Base-by-base conservation (phyloP, 1,140 invertebrate species). In the Trachymyrmex septentrionalis region DNA sequence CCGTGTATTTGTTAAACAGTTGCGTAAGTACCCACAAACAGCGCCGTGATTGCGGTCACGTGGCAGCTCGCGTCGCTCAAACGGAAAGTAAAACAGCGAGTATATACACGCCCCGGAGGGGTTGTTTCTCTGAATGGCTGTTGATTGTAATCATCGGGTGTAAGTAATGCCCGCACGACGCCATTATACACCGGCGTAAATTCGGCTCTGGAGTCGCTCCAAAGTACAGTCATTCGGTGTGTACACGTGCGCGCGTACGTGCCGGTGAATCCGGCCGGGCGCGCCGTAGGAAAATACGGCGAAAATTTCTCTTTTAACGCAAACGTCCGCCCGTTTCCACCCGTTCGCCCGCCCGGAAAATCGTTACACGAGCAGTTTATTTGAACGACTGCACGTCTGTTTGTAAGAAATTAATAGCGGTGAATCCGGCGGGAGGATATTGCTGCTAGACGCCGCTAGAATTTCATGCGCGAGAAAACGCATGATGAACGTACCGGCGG, bases 111-210 rank as follows among this genome's bases (percentile, higher is more conserved):
- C 87, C 86, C 92, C 87, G 92, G 91, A 93, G 94, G 66, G 94
- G 92, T 94, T 93, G 92, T 93, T 94, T 93, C 93, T 92, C 91
- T 95, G 94, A 95, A 95, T 95, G 91, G 93, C 90, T 90, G 92
- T 92, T 95, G 94, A 95, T 95, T 95, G 94, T 93, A 95, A 95
- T 95, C 94, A 92, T 93, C 91, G 92, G 91, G 88, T 93, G 94
- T 94, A 95, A 95, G 93, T 95, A 95, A 95, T 94, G 91, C 93
- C 91, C 78, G 88, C 69, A 71, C 82, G 90, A 87, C 78, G 85
- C 63, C 84, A 76, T 78, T 87, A 38, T 86, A 80, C 85, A 30
- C 63, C 73, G 59, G 50, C 85, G 81, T 67, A 67, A 89, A 91
- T 89, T 78, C 80, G 55, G 24, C 16, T 38, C 80, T 63, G 61